A percentile compares a stretch with the other conserved stretches of the same genome.
Evolutionary conservation across 1,140 invertebrate species (phyloP).

Genomic region (Gonatopus flavifemur): DNA sequence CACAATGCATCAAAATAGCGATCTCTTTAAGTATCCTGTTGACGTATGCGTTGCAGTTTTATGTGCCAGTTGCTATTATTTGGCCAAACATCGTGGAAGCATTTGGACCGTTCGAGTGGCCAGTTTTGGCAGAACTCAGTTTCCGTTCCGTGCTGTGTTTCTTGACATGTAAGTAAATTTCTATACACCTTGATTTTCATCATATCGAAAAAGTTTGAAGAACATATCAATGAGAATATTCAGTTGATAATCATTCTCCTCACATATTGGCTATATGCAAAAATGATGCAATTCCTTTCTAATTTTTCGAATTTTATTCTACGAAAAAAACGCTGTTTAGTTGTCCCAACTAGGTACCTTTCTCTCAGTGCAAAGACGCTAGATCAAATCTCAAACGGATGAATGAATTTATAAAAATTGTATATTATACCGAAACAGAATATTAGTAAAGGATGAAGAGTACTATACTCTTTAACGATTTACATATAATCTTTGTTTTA

Average conservation of each 20-base stretch:
- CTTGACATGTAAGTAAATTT: conserved; percentile 71
- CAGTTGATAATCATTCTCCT: no score
- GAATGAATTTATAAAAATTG: conserved; percentile 3
- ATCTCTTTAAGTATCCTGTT: conserved; percentile 77
- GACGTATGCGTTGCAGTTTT: conserved; percentile 84
- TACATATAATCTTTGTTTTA: conserved; percentile 6
- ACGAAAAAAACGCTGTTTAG: no score
- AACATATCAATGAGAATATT: no score
- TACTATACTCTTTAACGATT: background rate
- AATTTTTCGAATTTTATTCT: no score
- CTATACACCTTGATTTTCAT: background rate
- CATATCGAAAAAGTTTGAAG: background rate
- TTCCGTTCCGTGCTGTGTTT: conserved; percentile 69
- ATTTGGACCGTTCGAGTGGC: conserved; percentile 59
- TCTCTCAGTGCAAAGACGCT: no score
- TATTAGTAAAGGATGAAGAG: background rate
- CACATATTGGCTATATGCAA: no score
- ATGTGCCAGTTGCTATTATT: conserved; percentile 74
- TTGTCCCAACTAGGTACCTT: no score
- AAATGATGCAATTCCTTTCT: no score
- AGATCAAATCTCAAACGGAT: no score
- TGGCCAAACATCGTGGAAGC: conserved; percentile 60
- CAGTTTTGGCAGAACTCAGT: conserved; percentile 61
- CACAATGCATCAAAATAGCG: conserved; percentile 64
- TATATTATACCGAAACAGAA: background rate